Base-by-base conservation (phyloP, 2,888 invertebrate species). In the Sinodicranocentrus sp. region DNA sequence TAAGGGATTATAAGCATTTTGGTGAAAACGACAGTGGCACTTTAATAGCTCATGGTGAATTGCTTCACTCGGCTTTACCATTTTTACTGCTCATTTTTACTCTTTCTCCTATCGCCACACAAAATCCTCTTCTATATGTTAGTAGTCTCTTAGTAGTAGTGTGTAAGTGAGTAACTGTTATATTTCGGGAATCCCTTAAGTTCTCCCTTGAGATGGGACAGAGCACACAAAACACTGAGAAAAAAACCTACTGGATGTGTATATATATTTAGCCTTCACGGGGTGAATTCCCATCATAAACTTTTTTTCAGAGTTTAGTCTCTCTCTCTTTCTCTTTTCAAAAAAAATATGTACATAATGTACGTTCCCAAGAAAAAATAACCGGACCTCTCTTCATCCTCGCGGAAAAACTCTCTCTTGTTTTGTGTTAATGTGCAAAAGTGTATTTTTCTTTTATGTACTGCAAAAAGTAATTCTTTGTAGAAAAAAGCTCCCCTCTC, bases 391-490 rank as follows among this genome's bases (percentile, higher is more conserved):
- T 39, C n/a, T 48, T 15, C 10, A 52, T 8, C 52, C 17, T 23
- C 57, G 10, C 25, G 1, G 57, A 3, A n/a, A n/a, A n/a, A 57
- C 57, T 57, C 25, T 25, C 1, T 25, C 28, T 25, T 61, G 26
- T 61, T 33, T 63, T 26, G 28, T 33, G 63, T 19, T 63, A 63
- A 63, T 63, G 63, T 63, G 28, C 15, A 28, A 33, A 63, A 63
- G 59, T 59, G 59, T 63, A n/a, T 63, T n/a, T 33, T 63, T 63
- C 21, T 63, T 63, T 63, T 63, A 63, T 63, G 28, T 63, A 63
- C 63, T 63, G 63, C 39, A 63, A 63, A 63, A 33, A 63, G 33
- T 23, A 17, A 33, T 63, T 33, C 63, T 28, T 23, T 23, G 21
- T 19, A 2, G 19, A 6, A 57, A 23, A 57, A 21, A 6, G 2